phyloP scores from a whole-genome alignment of 2,113 vertebrate species.

The Tiliqua scincoides region DNA sequence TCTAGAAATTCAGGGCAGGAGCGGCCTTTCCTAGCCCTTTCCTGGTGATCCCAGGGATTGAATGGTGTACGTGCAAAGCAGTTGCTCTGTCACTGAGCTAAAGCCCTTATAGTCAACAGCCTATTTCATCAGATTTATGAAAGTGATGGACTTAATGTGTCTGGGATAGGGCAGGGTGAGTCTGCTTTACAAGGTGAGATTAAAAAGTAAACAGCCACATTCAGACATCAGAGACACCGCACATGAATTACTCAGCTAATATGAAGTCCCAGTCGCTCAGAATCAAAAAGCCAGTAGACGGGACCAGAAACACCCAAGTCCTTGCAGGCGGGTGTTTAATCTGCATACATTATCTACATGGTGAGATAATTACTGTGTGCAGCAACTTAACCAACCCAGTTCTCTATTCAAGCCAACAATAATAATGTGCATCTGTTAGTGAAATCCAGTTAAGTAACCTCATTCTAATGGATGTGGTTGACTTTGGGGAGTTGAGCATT shows the following conservation, averaged over 20 bases:
- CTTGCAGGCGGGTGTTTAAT: background rate
- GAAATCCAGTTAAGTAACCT: background rate
- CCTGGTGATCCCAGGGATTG: too few species aligned
- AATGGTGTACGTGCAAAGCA: too few species aligned
- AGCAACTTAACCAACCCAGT: background rate
- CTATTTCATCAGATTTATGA: background rate
- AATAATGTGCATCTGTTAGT: background rate
- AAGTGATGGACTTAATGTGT: background rate
- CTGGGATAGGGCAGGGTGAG: background rate
- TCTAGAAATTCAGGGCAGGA: too few species aligned
- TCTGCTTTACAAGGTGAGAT: background rate
- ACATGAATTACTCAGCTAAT: background rate
- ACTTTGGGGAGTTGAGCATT: background rate
- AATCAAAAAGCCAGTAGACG: background rate
- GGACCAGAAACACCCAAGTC: background rate
- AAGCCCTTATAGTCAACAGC: too few species aligned
- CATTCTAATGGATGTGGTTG: background rate
- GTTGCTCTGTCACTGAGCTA: too few species aligned
- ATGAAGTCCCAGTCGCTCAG: background rate
- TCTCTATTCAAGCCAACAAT: background rate
- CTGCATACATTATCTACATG: background rate
- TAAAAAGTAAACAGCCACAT: background rate
- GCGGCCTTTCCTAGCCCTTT: too few species aligned
- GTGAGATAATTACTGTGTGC: background rate
- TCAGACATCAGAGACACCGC: too few species aligned